Base-by-base conservation (phyloP, 2,113 vertebrate species). In the Paedocypris sp. region DNA sequence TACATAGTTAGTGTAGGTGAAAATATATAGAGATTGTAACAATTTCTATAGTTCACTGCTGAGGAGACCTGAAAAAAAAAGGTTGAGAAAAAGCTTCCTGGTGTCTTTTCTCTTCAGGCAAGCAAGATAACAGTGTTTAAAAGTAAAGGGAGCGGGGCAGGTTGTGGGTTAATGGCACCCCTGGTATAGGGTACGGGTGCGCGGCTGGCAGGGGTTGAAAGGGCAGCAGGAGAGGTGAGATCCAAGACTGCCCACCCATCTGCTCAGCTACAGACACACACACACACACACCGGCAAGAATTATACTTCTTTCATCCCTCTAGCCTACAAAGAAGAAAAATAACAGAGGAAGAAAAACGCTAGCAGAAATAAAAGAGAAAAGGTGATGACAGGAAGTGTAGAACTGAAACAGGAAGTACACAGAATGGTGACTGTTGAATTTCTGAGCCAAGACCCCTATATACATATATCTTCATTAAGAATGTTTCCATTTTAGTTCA, bases 91-190 rank as follows among this genome's bases (percentile, higher is more conserved):
- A 38, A 38, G 28, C 19, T 20, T 35, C 7, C 50, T 52, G 23
- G 39, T 28, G 32, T 2, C 15, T 13, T 36, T 19, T n/a, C 61
- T 64, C 41, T 64, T 32, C 16, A 42, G 36, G 50, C 50, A 35
- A 65, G 43, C 29, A 61, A 29, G 51, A 57, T 61, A 65, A 66
- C 60, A 59, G 39, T 61, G 50, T 31, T 61, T 59, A 70, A 70
- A 62, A 60, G 38, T 49, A 57, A 66, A 46, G 43, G 15, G 51
- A 51, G 50, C 51, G 45, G 32, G 32, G 63, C 45, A 57, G 38
- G 38, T 41, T 43, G 25, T 46, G 63, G 54, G 61, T 60, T 64
- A 69, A 69, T 69, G 62, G 54, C 67, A 60, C 49, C 28, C 54
- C 15, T 38, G 61, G 41, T 64, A 11, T 35, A 42, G 43, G 59